These are phyloP conservation scores for Gymnoscelis rufifasciata DNA, from an alignment of 2,888 invertebrate genomes.

Conservation along the genomic window DNA sequence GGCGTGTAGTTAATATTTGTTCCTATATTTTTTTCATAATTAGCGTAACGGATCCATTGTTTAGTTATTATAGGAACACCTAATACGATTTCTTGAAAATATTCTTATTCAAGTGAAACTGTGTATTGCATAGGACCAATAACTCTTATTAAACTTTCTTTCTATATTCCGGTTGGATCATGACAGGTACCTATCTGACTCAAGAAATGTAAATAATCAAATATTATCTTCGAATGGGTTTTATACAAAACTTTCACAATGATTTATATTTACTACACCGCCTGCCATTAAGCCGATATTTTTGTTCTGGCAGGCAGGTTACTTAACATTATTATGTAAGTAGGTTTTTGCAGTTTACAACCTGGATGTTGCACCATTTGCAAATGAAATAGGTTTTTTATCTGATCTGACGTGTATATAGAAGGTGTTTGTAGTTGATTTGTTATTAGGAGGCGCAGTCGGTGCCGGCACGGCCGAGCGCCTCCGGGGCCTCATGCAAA, in stretches of 20 bases:
- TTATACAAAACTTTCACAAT: neutral
- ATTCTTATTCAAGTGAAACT: neutral
- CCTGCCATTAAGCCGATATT: neutral
- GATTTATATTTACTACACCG: neutral
- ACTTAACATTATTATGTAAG: neutral
- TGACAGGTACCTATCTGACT: neutral
- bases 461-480: conserved; percentile 37
- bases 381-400: neutral
- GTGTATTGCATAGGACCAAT: neutral
- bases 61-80: neutral
- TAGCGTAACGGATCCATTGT: neutral
- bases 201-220: neutral
- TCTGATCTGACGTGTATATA: conserved; percentile 7
- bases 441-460: conserved; percentile 53
- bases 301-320: neutral
- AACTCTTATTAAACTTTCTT: conserved; percentile 16
- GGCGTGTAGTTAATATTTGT: neutral
- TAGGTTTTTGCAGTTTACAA: neutral
- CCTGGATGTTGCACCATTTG: neutral
- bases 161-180: neutral
- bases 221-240: neutral
- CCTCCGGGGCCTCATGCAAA: conserved; percentile 72
- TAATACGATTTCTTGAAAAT: too few species aligned
- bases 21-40: neutral
- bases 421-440: conserved; percentile 30